phyloP scores from a whole-genome alignment of 2,113 vertebrate genomes.

The Sclerurus mexicanus region DNA sequence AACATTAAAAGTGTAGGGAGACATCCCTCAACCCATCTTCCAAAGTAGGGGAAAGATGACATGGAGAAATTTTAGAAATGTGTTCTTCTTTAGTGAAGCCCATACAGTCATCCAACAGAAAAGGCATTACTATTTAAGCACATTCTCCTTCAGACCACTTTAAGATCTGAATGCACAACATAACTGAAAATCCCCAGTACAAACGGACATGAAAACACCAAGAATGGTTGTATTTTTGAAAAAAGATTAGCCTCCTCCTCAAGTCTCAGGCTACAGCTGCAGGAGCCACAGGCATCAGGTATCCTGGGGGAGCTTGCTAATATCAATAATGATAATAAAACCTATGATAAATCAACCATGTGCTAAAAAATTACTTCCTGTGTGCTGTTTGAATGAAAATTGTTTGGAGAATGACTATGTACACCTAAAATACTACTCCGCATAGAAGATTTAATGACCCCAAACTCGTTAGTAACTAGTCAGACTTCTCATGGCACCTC shows the following conservation, averaged over 20 bases:
- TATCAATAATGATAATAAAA: background rate
- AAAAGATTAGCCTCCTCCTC: background rate
- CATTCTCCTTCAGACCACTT: background rate
- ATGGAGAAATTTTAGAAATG: background rate
- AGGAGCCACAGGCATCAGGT: background rate
- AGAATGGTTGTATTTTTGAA: background rate
- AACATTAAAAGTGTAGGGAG: background rate
- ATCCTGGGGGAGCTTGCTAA: background rate
- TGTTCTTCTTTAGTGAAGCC: background rate
- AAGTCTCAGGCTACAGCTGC: background rate
- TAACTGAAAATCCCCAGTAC: background rate
- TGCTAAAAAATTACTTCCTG: background rate
- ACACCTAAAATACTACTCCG: background rate
- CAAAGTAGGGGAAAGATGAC: background rate
- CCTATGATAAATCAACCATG: background rate
- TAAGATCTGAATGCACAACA: background rate
- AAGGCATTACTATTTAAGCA: background rate
- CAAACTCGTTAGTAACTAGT: background rate
- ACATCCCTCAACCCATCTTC: background rate
- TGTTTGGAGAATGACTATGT: background rate
- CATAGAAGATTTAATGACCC: background rate
- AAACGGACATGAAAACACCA: too few species aligned
- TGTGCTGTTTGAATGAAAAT: background rate
- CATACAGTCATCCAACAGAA: background rate
- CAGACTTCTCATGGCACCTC: background rate